Evolutionary conservation across 2,797 vertebrate species (phyloP), one percentile per base, ranked within the genome.

Genomic region (Somateria mollissima): DNA sequence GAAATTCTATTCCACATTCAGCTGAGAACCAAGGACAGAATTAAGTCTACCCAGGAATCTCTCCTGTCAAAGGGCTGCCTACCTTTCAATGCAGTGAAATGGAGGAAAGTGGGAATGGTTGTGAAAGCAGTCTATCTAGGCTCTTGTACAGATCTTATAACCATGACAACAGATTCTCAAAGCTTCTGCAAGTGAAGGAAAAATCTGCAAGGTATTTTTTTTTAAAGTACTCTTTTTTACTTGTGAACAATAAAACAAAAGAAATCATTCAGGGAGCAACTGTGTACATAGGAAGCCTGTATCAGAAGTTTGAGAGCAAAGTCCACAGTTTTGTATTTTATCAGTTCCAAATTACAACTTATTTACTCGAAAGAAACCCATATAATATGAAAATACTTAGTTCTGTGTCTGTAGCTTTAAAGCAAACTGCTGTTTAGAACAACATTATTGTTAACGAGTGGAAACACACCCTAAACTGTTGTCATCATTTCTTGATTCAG

Each of bases 381-480:
- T 34, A 56, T 37, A 45, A 82, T 34, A 73, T 0, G 1, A 90
- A 92, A 75, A 53, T 13, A 73, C 4, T 57, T 62, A 28, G 53
- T 88, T 73, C 15, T 34, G 37, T 39, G 5, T 21, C 27, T 62
- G 13, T 36, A 67, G 5, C 45, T 85, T 87, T 53, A 74, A 79
- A 82, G 13, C 8, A 86, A 83, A 77, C 62, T 43, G 39, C 21
- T 25, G 61, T 21, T 73, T 81, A 65, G 43, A 65, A 32, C 61
- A 84, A 7, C 28, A 37, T 32, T 69, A 41, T 43, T 73, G 56
- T 13, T 11, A 74, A 11, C 36, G 57, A 84, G 60, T 65, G 39
- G 56, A 83, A 87, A 96, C 96, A 97, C 83, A 98, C 98, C 97
- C 96, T 96, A 96, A 96, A 79, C 19, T 84, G 72, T 94, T 96